A percentile compares a stretch with the other conserved stretches of the same genome.
Conservation (phyloP, 2,113 vertebrate species). For the Halcyon senegalensis region DNA sequence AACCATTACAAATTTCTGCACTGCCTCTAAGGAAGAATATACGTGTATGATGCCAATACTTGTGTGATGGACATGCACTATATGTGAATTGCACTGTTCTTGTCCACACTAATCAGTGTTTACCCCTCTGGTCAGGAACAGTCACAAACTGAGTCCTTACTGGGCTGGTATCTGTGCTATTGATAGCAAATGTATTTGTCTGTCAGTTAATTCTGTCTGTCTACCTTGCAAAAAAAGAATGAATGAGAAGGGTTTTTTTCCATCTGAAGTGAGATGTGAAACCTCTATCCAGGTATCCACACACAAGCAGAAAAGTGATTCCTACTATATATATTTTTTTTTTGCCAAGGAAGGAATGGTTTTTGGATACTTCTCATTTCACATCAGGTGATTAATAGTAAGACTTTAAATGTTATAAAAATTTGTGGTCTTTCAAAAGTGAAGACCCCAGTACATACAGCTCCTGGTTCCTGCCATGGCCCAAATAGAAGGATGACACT, state of each 20-base stretch:
- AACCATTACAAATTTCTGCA: not conserved
- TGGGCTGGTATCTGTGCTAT: not conserved
- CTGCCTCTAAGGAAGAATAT: no score
- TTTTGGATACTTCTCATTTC: not conserved
- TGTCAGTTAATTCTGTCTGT: not conserved
- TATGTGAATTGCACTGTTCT: not conserved
- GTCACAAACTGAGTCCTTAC: not conserved
- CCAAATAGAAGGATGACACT: not conserved
- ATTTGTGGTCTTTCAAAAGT: accelerated
- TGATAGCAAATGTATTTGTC: not conserved
- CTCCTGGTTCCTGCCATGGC: not conserved
- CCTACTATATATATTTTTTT: not conserved
- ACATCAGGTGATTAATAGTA: not conserved
- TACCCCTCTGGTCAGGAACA: not conserved
- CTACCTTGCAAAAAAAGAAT: not conserved
- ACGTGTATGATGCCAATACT: not conserved
- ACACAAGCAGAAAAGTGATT: not conserved
- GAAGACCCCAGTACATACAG: accelerated
- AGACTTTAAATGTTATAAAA: not conserved
- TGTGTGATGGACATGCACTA: accelerated
- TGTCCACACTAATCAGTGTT: not conserved
- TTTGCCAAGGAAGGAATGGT: accelerated
- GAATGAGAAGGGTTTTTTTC: not conserved
- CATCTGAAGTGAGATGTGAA: not conserved
- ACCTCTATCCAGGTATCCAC: not conserved